Base-by-base conservation (phyloP, 2,797 vertebrate species). In the Jordanella pulchra region DNA sequence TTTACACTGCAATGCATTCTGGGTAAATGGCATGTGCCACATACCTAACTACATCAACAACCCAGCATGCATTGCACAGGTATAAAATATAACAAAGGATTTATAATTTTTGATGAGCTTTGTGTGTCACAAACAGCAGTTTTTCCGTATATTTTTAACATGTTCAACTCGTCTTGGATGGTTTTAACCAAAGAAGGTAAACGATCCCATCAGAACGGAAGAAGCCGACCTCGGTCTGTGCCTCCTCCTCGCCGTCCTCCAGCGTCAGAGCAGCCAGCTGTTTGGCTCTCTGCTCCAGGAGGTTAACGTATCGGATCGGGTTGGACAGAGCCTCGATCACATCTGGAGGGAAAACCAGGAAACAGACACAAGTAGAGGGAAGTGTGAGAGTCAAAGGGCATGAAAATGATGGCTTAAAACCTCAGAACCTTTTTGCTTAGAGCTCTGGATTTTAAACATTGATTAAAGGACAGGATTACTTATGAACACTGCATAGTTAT, bases 291-390 rank as follows among this genome's bases (percentile, higher is more conserved):
- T 99, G 98, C 82, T 99, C 98, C 97, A 99, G 96, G 75, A 99
- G 86, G 92, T 98, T 99, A 27, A 99, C 97, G 0, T 99, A 99
- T 83, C 96, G 94, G 65, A 99, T 99, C 0, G 98, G 98, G 92
- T 99, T 99, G 70, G 98, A 99, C 84, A 99, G 91, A 71, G 98
- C 98, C 92, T 99, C 97, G 0, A 99, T 99, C 81, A 99, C 97
- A 89, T 99, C 98, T 99, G 83, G 47, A 75, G 9, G 61, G 83
- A 71, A 53, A 6, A 71, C 13, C 71, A 39, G 75, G 10, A 48
- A 21, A 55, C 30, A 32, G 6, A 21, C 6, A 28, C 2, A 25
- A 32, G 48, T 25, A 54, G 81, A 55, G 60, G 45, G 28, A 11
- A 4, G 4, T 66, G 51, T 25, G 53, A 15, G 32, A 21, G 0